Percentiles rank a stretch among this genome's conserved stretches.
phyloP scores from a whole-genome alignment of 2,888 invertebrate genomes.

The Eupithecia centaureata region DNA sequence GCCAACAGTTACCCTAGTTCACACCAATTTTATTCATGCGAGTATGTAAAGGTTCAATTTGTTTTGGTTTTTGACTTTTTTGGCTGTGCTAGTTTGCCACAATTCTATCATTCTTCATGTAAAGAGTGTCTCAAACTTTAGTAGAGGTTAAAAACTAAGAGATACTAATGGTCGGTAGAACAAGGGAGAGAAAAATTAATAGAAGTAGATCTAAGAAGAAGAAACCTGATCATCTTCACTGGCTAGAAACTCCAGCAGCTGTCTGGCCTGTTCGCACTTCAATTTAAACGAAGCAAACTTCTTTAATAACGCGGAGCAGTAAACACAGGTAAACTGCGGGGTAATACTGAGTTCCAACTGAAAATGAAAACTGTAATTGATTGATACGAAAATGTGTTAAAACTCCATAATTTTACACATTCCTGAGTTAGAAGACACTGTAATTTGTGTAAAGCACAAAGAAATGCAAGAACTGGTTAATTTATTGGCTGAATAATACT shows the following conservation, averaged over 20 bases:
- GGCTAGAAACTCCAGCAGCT: slow-evolving; percentile 17
- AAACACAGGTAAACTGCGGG: slow-evolving; percentile 52
- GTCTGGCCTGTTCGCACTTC: slow-evolving; percentile 51
- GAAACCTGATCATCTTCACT: slow-evolving; percentile 25
- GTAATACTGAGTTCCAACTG: slow-evolving; percentile 43
- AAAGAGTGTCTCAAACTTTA: too few relatives aligned
- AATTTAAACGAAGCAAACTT: slow-evolving; percentile 56
- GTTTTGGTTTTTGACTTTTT: too few relatives aligned
- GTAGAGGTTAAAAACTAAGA: too few relatives aligned
- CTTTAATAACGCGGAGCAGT: slow-evolving; percentile 53
- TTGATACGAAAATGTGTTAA: not conserved
- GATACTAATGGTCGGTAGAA: too few relatives aligned
- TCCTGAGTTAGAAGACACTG: not conserved
- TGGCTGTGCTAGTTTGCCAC: too few relatives aligned
- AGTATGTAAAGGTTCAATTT: too few relatives aligned
- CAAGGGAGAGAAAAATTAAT: too few relatives aligned
- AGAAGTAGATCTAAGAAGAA: not conserved
- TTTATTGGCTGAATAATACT: not conserved
- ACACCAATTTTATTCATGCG: too few relatives aligned
- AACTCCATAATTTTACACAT: not conserved
- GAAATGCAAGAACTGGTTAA: not conserved
- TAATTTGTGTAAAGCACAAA: not conserved
- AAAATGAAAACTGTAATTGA: not conserved
- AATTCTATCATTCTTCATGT: too few relatives aligned
- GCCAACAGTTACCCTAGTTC: too few relatives aligned